These are phyloP conservation scores for Ommatoiulus sabulosus DNA, from an alignment of 2,888 invertebrate species.

Conservation along the genomic window DNA sequence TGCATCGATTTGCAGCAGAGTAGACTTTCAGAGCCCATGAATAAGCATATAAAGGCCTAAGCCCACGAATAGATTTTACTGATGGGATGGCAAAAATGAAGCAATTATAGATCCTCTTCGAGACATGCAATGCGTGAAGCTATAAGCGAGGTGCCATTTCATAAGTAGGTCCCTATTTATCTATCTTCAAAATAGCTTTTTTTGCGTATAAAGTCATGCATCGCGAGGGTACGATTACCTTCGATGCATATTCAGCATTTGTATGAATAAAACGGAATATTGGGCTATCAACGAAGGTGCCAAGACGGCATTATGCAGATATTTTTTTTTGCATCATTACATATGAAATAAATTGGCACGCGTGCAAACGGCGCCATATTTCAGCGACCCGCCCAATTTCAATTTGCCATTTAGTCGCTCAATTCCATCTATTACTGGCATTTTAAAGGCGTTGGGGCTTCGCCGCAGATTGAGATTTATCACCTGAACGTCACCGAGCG, in stretches of 20 bases:
- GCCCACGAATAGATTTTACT: neutral
- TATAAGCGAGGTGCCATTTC: neutral
- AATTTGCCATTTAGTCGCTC: slow-evolving; percentile 54
- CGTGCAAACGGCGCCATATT: slow-evolving; percentile 48
- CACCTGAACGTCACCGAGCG: slow-evolving; percentile 26
- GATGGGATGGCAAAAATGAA: slow-evolving; percentile 12
- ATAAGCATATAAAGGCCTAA: neutral
- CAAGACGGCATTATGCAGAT: slow-evolving; percentile 5
- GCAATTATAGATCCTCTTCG: neutral
- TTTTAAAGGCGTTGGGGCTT: slow-evolving; percentile 51
- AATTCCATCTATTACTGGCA: slow-evolving; percentile 53
- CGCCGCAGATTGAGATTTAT: slow-evolving; percentile 53
- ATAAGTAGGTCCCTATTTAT: neutral
- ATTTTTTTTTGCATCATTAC: slow-evolving; percentile 25
- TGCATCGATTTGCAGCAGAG: neutral
- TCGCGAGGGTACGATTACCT: neutral
- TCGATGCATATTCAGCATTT: neutral
- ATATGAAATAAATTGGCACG: slow-evolving; percentile 7
- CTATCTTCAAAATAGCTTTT: neutral
- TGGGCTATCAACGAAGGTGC: neutral
- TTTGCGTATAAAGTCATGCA: slow-evolving; percentile 15
- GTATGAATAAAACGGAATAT: neutral
- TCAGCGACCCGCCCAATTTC: slow-evolving; percentile 43
- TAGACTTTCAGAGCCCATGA: neutral
- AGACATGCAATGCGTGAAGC: neutral